These are phyloP conservation scores for Saguinus midas DNA, from an alignment of 2,113 vertebrate genomes.

Conservation along the genomic window DNA sequence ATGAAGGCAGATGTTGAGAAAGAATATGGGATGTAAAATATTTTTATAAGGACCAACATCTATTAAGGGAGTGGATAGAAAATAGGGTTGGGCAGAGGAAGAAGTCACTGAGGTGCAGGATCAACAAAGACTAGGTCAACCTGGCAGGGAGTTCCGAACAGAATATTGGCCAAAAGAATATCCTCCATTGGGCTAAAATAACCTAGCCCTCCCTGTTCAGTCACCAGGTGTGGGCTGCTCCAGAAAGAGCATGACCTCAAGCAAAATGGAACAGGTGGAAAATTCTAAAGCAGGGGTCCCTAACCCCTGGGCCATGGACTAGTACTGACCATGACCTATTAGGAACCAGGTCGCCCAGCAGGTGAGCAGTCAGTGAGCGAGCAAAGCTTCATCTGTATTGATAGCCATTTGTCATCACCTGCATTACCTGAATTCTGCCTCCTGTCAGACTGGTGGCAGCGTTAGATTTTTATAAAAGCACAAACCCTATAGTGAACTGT, in stretches of 20 bases:
- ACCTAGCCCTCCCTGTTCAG: not conserved
- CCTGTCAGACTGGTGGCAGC: too few relatives aligned
- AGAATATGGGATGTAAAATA: not conserved
- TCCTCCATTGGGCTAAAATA: fast-evolving
- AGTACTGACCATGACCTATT: too few relatives aligned
- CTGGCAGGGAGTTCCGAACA: not conserved
- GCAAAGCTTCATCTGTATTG: too few relatives aligned
- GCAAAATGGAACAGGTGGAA: not conserved
- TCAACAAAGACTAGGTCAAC: not conserved
- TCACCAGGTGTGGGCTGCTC: not conserved
- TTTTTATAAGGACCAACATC: not conserved
- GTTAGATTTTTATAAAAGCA: too few relatives aligned
- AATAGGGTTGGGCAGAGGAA: not conserved
- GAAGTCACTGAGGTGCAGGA: too few relatives aligned
- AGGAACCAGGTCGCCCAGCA: too few relatives aligned
- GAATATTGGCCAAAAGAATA: not conserved
- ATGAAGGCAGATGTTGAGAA: not conserved
- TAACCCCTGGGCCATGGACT: too few relatives aligned
- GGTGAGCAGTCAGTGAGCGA: too few relatives aligned
- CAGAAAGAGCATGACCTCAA: not conserved
- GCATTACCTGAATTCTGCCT: too few relatives aligned
- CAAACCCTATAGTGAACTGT: too few relatives aligned
- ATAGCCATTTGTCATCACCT: too few relatives aligned
- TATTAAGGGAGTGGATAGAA: not conserved
- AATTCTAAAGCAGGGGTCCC: not conserved